A percentile compares a stretch with the other conserved stretches of the same genome.
phyloP scores from a whole-genome alignment of 23 tunicate species.

The Phallusia fumigata region DNA sequence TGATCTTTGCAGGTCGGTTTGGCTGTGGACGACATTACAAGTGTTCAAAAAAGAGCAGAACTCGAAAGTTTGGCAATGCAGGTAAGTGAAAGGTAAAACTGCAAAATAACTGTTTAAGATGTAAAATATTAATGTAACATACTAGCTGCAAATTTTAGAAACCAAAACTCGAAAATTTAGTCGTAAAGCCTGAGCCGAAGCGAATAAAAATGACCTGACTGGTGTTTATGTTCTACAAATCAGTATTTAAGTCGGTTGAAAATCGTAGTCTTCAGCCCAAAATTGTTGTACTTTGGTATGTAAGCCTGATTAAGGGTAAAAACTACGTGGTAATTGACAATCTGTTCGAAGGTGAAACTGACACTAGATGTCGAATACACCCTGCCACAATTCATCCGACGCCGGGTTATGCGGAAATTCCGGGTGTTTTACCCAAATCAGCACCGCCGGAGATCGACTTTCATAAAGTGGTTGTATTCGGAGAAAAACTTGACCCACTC shows the following conservation, averaged over 20 bases:
- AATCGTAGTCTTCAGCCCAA: too few relatives aligned
- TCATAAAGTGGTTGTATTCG: conserved; percentile 38
- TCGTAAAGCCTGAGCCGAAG: too few relatives aligned
- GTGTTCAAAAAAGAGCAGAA: conserved; percentile 85
- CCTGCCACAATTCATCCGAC: conserved; percentile 60
- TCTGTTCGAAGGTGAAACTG: conserved; percentile 76
- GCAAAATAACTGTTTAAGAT: too few relatives aligned
- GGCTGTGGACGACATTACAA: conserved; percentile 97
- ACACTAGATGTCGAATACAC: conserved; percentile 89
- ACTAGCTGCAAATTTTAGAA: too few relatives aligned
- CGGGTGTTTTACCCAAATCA: conserved; percentile 55
- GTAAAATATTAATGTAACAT: too few relatives aligned
- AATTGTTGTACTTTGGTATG: too few relatives aligned
- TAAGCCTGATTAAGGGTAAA: too few relatives aligned
- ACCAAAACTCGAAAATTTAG: too few relatives aligned
- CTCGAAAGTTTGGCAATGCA: conserved; percentile 90
- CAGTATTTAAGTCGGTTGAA: too few relatives aligned
- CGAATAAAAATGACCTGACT: too few relatives aligned
- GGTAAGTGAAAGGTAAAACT: conserved; percentile 22
- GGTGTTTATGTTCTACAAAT: too few relatives aligned
- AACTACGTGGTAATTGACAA: conserved; percentile 71
- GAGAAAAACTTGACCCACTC: conserved; percentile 50
- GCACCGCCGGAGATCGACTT: conserved; percentile 22
- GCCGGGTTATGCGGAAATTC: conserved; percentile 38
- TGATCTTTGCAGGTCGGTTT: conserved; percentile 66